phyloP scores from a whole-genome alignment of 2,113 vertebrate genomes.

The Amphiprion percula region DNA sequence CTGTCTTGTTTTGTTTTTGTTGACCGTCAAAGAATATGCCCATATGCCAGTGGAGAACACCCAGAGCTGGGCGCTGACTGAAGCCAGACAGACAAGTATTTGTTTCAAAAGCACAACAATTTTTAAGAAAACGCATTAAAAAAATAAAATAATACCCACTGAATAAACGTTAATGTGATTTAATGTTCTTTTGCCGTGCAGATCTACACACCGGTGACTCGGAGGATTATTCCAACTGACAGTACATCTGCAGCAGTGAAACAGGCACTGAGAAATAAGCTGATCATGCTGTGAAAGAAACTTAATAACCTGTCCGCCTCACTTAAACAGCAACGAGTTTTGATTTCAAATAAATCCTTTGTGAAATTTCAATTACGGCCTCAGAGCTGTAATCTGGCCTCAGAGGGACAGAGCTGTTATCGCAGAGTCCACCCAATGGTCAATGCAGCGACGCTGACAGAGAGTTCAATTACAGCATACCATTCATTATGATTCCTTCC shows the following conservation, averaged over 20 bases:
- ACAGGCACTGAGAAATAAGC: constrained; percentile 64
- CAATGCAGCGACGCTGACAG: constrained; percentile 20
- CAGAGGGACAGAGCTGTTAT: constrained; percentile 51
- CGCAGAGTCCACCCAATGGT: constrained; percentile 23
- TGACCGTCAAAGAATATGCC: constrained; percentile 13
- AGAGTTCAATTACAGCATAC: constrained; percentile 44
- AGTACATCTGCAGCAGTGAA: constrained; percentile 66
- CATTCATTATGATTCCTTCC: constrained; percentile 56
- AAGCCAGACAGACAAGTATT: not conserved
- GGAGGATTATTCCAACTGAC: constrained; percentile 71
- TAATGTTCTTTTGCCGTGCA: constrained; percentile 17
- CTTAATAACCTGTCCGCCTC: constrained; percentile 77
- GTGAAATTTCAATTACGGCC: constrained; percentile 76
- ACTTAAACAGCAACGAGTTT: constrained; percentile 63
- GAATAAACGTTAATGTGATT: constrained; percentile 30
- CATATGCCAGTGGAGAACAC: not conserved
- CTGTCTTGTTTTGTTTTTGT: constrained; percentile 38
- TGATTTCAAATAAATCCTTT: constrained; percentile 71
- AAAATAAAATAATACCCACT: not conserved
- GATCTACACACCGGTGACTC: constrained; percentile 24
- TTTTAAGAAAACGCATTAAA: not conserved
- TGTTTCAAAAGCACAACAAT: not conserved
- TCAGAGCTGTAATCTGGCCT: constrained; percentile 59
- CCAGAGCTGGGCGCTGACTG: not conserved
- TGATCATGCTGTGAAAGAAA: constrained; percentile 67